Percentiles rank a stretch among this genome's conserved stretches.
These are phyloP conservation scores for Heterodera carotae DNA, from an alignment of 1,140 invertebrate genomes.

Conservation along the genomic window DNA sequence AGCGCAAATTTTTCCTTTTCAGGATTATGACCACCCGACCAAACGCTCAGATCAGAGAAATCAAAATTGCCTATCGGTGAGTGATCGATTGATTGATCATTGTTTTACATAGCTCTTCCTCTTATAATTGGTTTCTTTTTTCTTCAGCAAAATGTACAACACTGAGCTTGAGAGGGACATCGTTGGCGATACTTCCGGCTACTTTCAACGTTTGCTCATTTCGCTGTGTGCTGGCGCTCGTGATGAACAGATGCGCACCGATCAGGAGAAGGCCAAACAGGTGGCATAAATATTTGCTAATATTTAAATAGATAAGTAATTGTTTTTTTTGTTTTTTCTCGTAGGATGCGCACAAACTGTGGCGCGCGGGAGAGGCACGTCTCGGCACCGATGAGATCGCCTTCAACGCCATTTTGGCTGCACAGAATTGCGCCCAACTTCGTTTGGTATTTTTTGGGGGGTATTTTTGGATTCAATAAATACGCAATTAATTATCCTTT, in stretches of 20 bases:
- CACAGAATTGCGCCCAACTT: slow-evolving; percentile 71
- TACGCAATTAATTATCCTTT: neutral
- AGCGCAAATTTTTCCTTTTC: neutral
- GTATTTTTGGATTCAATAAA: too few species aligned
- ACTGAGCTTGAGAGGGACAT: slow-evolving; percentile 83
- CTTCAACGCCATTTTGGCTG: slow-evolving; percentile 65
- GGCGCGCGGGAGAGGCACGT: slow-evolving; percentile 68
- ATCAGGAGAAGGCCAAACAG: slow-evolving; percentile 56
- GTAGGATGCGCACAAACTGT: slow-evolving; percentile 68
- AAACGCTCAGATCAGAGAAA: slow-evolving; percentile 67
- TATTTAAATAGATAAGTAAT: too few species aligned
- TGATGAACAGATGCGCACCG: slow-evolving; percentile 61
- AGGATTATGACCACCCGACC: slow-evolving; percentile 69
- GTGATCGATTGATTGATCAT: too few species aligned
- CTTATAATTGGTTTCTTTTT: too few species aligned
- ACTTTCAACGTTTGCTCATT: slow-evolving; percentile 85
- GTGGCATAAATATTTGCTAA: too few species aligned
- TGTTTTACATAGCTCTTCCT: too few species aligned
- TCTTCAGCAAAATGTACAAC: slow-evolving; percentile 77
- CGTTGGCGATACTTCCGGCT: slow-evolving; percentile 86
- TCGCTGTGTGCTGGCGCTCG: slow-evolving; percentile 65
- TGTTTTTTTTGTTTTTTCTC: too few species aligned
- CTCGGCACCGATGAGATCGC: slow-evolving; percentile 69
- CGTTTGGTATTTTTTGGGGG: slow-evolving; percentile 71
- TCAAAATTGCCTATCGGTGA: slow-evolving; percentile 7